Base-by-base conservation (phyloP, 2,797 vertebrate genomes). In the Cottoperca gobio region DNA sequence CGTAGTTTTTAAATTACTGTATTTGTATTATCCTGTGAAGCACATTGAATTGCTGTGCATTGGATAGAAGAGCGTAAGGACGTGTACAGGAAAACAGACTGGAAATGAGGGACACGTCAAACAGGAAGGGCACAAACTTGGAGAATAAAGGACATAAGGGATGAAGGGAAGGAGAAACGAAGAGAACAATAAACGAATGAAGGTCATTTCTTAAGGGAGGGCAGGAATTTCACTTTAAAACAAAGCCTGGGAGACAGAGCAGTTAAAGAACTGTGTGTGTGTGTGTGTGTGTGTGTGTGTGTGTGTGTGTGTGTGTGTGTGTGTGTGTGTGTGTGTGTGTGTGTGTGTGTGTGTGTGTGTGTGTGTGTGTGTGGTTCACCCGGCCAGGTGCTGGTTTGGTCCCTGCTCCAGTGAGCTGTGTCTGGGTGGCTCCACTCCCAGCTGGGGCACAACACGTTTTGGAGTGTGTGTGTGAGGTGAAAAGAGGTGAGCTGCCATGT, bases 351-450 rank as follows among this genome's bases (percentile, higher is more conserved):
- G 62, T 73, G 69, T 57, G 54, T 48, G 42, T 63, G 45, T 42
- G 40, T 73, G 61, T 63, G 40, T 61, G 70, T 71, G 72, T 64
- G 69, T 40, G 64, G 57, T 68, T 73, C 63, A 79, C 59, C 33
- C 7, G 37, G 85, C 83, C 83, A 85, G 90, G 90, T 93, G 92
- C 79, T 85, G 81, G 79, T 86, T 78, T 82, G 86, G 79, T 86
- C 67, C 78, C 81, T 90, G 92, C 88, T 91, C 76, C 91, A 92
- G 72, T 90, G 91, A 90, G 71, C 88, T 87, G 78, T 90, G 89
- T 87, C 88, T 85, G 81, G 81, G 85, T 83, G 85, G 66, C 83
- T 85, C 69, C 48, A 28, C 71, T 89, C 80, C 86, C 90, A 93
- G 91, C 86, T 92, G 91, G 82, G 87, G 76, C 86, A 82, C 83